Base-by-base conservation (phyloP, 2,113 vertebrate species). In the Actenoides lindsayi region DNA sequence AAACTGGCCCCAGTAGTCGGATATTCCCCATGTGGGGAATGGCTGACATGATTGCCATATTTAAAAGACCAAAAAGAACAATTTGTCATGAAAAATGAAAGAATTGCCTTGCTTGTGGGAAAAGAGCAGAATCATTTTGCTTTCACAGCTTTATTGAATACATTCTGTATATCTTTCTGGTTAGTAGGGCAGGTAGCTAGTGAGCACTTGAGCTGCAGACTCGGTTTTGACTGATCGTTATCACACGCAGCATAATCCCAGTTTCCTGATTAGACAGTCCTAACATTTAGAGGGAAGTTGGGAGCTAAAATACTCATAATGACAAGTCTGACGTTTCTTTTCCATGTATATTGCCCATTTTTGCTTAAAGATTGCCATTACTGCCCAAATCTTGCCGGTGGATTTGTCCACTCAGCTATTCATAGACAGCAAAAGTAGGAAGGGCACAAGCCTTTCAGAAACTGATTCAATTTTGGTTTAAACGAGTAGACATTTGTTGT, bases 41-140 rank as follows among this genome's bases (percentile, higher is more conserved):
- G 27, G 69, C 48, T 93, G 83, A 85, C 69, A 73, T 68, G 89
- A 89, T 56, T 78, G 70, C 44, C 69, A n/a, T 71, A 79, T 81
- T 94, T 92, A 93, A 87, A 83, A 78, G 80, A 69, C 56, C 12
- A 37, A 42, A 71, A 92, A 83, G 88, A 89, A 78, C 57, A 87
- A 93, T 93, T 87, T 6, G 31, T 92, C 85, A 93, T 6, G 80
- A 82, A 90, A 89, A 90, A 93, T 71, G 71, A 89, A 92, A 91
- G 69, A 1, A 0, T n/a, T 57, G 51, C 33, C 80, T 81, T 60
- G 35, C 93, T 89, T 84, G 67, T 68, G 89, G 94, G 94, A 95
- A 54, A 94, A 82, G 16, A 83, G 46, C 0, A 31, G 63, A 69
- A 30, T 53, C 3, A 16, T 78, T 95, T 78, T 51, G 35, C 60